Conservation (phyloP, 2,888 invertebrate species). For the Aphidius colemani region DNA sequence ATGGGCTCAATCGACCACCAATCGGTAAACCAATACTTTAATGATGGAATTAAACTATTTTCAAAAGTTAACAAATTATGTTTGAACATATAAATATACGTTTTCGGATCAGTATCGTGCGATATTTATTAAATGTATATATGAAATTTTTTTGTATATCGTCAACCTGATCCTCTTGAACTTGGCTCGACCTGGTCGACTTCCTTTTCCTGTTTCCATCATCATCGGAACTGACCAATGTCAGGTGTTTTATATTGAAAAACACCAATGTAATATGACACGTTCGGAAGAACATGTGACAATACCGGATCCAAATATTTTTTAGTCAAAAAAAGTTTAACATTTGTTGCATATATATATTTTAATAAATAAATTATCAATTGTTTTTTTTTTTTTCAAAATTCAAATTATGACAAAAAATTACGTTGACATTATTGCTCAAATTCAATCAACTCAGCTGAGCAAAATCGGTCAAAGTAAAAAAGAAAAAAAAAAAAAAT, state of each 20-base stretch:
- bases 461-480: too few species aligned
- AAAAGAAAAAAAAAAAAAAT: too few species aligned
- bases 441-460: too few species aligned
- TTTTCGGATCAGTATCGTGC: slow-evolving; percentile 11
- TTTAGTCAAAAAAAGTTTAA: not conserved
- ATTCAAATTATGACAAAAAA: not conserved
- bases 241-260: slow-evolving; percentile 43
- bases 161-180: slow-evolving; percentile 41
- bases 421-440: too few species aligned
- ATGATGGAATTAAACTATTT: slow-evolving; percentile 27
- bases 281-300: slow-evolving; percentile 10
- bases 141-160: slow-evolving; percentile 15
- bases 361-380: too few species aligned
- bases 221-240: slow-evolving; percentile 51
- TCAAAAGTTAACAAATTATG: slow-evolving; percentile 12
- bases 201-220: slow-evolving; percentile 56
- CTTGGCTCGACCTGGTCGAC: slow-evolving; percentile 48
- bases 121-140: slow-evolving; percentile 10
- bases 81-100: not conserved
- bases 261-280: not conserved
- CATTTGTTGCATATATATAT: too few species aligned
- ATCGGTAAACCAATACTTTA: slow-evolving; percentile 54
- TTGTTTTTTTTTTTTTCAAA: too few species aligned
- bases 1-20: slow-evolving; percentile 54
- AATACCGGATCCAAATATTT: not conserved